Conservation (phyloP, 2,888 invertebrate genomes). For the Oasisia sp. region DNA sequence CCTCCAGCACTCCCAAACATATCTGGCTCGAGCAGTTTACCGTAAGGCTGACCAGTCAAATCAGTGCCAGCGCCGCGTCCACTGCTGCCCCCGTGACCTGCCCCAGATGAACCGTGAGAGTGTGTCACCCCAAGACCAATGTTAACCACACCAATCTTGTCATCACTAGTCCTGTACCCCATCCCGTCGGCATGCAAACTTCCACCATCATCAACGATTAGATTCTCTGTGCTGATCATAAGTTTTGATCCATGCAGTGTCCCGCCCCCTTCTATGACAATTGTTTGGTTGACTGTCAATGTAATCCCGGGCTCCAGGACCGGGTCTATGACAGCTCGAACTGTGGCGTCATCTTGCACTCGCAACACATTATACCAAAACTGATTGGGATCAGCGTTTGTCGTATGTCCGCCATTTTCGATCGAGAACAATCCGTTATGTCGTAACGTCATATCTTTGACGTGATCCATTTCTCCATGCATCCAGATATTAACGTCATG, state of each 20-base stretch:
- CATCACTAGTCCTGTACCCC: conserved; percentile 46
- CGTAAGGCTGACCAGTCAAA: conserved; percentile 51
- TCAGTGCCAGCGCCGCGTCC: conserved; percentile 47
- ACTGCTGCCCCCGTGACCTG: conserved; percentile 52
- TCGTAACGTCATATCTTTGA: conserved; percentile 48
- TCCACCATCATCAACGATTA: conserved; percentile 52
- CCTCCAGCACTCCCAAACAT: conserved; percentile 52
- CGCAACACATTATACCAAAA: conserved; percentile 44
- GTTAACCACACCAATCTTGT: conserved; percentile 40
- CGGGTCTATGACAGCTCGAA: conserved; percentile 46
- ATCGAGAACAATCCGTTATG: conserved; percentile 47
- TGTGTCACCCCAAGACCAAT: conserved; percentile 45
- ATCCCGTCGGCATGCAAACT: conserved; percentile 45
- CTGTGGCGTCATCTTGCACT: conserved; percentile 51
- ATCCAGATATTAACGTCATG: conserved; percentile 53
- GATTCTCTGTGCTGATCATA: conserved; percentile 42
- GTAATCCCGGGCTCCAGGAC: conserved; percentile 43
- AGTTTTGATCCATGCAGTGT: conserved; percentile 47
- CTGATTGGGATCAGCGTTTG: conserved; percentile 28
- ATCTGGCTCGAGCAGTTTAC: conserved; percentile 49
- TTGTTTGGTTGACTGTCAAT: conserved; percentile 37
- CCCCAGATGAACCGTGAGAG: conserved; percentile 50
- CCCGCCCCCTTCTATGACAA: conserved; percentile 52
- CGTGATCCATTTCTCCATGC: conserved; percentile 48
- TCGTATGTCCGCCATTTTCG: conserved; percentile 45